Evolutionary conservation across 2,888 invertebrate genomes (phyloP), one percentile per base, ranked within the genome.

Genomic region (Drosophila fungiperda): DNA sequence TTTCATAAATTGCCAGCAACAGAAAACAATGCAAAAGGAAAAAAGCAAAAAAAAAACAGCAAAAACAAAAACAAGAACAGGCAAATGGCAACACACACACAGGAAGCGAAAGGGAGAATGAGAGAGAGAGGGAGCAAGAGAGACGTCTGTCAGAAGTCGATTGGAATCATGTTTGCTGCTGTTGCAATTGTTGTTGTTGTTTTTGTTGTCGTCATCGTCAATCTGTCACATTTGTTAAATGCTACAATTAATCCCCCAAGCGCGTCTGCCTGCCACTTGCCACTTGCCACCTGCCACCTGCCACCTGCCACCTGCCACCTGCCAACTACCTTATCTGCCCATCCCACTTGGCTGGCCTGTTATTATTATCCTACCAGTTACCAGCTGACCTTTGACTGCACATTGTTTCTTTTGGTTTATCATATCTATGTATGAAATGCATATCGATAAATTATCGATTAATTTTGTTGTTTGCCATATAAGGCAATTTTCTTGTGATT

Each of bases 151-250:
- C 74, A 71, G 58, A 45, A 73, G 61, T 55, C n/a, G 53, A 53
- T 48, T 74, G 61, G 48, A 17, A 48, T 38, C 26, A 26, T 66
- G 54, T 76, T 50, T 29, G 38, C 29, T 29, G 29, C 49, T 36
- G 26, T 5, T 26, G 35, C n/a, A 38, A 29, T 4, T 49, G n/a
- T 1, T 64, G 36, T 1, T 42, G 12, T 1, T 36, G 35, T 45
- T 66, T 26, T 57, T 68, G 62, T 65, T 66, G 50, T 67, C 60
- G 72, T 87, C 82, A 66, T 85, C 85, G 75, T 89, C 88, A 84
- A 89, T 89, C 90, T 85, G 85, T 74, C 85, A 84, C 64, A 67
- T 73, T 87, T 89, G 84, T 78, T 81, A 87, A 89, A 82, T 80
- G 88, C 76, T 76, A 71, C 88, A 80, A 80, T 87, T 89, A 87